A percentile compares a stretch with the other conserved stretches of the same genome.
phyloP scores from a whole-genome alignment of 1,140 invertebrate genomes.

The Drosophila guanche region DNA sequence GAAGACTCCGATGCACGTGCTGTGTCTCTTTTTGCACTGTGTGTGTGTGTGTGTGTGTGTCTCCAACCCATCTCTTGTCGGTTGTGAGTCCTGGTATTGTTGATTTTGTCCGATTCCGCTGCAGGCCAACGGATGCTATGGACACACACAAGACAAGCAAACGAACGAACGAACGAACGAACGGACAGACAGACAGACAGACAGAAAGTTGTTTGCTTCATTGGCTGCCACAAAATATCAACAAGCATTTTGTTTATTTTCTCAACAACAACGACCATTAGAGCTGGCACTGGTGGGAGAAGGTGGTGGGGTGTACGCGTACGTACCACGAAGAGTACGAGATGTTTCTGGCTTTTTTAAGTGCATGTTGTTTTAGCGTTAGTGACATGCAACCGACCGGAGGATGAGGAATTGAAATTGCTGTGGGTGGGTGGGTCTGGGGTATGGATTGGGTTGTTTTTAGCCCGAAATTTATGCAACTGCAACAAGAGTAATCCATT shows the following conservation, averaged over 20 bases:
- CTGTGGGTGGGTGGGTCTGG: neutral
- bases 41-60: neutral
- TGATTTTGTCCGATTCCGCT: constrained; percentile 76
- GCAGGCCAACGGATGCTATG: constrained; percentile 54
- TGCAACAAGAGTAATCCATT: constrained; percentile 66
- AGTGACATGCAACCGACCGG: constrained; percentile 67
- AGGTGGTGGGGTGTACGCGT: neutral
- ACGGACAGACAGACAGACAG: constrained; percentile 5
- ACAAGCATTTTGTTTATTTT: constrained; percentile 81
- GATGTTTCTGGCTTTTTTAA: constrained; percentile 63
- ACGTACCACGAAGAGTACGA: neutral
- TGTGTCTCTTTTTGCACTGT: neutral
- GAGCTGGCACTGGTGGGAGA: neutral
- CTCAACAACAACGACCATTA: constrained; percentile 61
- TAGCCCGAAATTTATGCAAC: constrained; percentile 72
- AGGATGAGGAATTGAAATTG: constrained; percentile 1
- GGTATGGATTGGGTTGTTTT: too few species aligned
- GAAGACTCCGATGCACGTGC: neutral
- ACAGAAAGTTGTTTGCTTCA: constrained; percentile 72
- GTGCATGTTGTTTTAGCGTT: constrained; percentile 78
- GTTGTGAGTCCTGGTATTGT: constrained; percentile 46
- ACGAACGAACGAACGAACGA: constrained; percentile 9
- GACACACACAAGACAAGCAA: constrained; percentile 42
- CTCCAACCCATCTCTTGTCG: constrained; percentile 3
- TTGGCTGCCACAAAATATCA: constrained; percentile 81